phyloP scores from a whole-genome alignment of 2,797 vertebrate species.

The Hybognathus amarus region DNA sequence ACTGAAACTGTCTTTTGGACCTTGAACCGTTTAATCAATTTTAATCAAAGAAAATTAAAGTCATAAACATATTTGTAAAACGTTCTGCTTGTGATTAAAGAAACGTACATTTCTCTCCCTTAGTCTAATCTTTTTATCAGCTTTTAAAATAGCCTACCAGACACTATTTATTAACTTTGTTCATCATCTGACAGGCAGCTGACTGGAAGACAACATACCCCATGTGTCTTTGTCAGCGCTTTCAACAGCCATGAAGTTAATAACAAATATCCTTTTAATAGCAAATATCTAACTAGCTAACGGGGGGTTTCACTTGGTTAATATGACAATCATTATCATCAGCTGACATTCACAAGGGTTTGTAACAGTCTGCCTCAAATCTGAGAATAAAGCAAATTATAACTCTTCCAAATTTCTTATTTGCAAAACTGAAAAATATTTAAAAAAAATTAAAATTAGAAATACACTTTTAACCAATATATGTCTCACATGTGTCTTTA shows the following conservation, averaged over 20 bases:
- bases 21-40: too few species aligned
- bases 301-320: not conserved
- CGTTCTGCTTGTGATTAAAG: not conserved
- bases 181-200: conserved; percentile 1
- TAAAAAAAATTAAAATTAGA: not conserved
- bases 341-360: not conserved
- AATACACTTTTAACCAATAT: not conserved
- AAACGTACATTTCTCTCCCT: not conserved
- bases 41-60: not conserved
- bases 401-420: too few species aligned
- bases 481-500: not conserved
- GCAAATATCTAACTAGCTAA: conserved; percentile 15
- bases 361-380: not conserved
- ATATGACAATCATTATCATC: conserved; percentile 20
- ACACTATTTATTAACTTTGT: not conserved
- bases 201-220: not conserved
- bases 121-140: not conserved
- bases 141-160: not conserved
- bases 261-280: conserved; percentile 13
- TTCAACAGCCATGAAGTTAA: conserved; percentile 6
- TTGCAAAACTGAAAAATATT: not conserved
- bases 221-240: not conserved
- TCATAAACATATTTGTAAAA: not conserved
- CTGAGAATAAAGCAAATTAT: too few species aligned
- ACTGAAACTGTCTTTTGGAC: too few species aligned